Conservation (phyloP, 2,888 invertebrate genomes). For the Eustalomyia histrio region DNA sequence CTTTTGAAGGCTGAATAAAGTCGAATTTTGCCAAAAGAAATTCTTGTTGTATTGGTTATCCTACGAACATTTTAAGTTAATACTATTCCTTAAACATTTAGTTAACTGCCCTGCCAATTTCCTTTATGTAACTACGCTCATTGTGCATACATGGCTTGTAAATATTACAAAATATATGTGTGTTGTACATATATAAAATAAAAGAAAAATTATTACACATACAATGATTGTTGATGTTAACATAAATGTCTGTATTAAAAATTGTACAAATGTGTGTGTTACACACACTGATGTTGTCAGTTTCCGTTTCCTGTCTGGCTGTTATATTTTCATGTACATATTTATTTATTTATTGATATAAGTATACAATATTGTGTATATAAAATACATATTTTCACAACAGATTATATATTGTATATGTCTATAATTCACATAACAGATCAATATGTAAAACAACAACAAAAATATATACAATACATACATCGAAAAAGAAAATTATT, state of each 20-base stretch:
- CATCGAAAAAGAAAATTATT: constrained; percentile 4
- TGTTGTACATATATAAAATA: not conserved
- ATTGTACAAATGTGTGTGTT: constrained; percentile 18
- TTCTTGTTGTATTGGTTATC: no score
- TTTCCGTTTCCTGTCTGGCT: constrained; percentile 73
- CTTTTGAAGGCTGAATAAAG: no score
- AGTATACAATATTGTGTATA: constrained; percentile 17
- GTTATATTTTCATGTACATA: constrained; percentile 4
- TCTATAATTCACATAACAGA: constrained; percentile 25
- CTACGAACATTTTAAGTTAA: no score
- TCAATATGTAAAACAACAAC: constrained; percentile 10
- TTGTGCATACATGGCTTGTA: not conserved
- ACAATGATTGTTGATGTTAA: constrained; percentile 39
- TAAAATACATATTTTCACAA: constrained; percentile 47
- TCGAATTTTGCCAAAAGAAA: no score
- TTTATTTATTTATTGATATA: not conserved
- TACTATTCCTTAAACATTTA: no score
- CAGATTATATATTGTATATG: constrained; percentile 31
- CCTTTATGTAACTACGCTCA: no score
- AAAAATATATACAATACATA: not conserved
- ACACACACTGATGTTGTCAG: constrained; percentile 59
- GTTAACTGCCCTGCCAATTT: no score
- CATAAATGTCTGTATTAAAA: not conserved
- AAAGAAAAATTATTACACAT: constrained; percentile 26
- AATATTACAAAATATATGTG: not conserved